Percentiles rank a stretch among this genome's conserved stretches.
phyloP scores from a whole-genome alignment of 1,140 invertebrate species.

The Brachionus asplanchnoidis region DNA sequence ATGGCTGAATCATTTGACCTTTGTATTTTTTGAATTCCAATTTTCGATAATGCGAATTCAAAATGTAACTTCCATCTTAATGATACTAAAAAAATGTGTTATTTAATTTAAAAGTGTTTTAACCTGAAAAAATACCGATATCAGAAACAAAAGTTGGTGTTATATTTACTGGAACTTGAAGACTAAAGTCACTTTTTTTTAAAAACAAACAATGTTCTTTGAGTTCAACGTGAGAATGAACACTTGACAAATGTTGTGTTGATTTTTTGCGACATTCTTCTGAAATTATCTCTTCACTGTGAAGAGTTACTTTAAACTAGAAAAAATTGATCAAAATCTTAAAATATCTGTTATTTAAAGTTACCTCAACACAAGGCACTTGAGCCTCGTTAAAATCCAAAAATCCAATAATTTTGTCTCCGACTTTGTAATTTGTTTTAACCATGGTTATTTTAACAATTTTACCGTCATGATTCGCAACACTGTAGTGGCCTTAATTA shows the following conservation, averaged over 20 bases:
- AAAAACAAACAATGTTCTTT: constrained; percentile 86
- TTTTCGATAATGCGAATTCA: constrained; percentile 77
- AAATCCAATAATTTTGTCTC: constrained; percentile 91
- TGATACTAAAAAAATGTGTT: constrained; percentile 63
- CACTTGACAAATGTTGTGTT: constrained; percentile 54
- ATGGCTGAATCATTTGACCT: constrained; percentile 51
- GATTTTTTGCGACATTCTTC: constrained; percentile 64
- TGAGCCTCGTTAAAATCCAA: constrained; percentile 85
- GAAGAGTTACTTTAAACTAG: constrained; percentile 71
- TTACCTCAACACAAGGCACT: constrained; percentile 85
- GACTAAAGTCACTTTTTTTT: constrained; percentile 77
- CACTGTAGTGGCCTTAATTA: constrained; percentile 71
- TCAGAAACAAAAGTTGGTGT: constrained; percentile 85
- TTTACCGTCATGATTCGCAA: constrained; percentile 81
- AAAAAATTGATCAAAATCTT: constrained; percentile 42
- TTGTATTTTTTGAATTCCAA: constrained; percentile 46
- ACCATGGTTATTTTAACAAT: constrained; percentile 88
- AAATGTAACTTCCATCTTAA: constrained; percentile 89
- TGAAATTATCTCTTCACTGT: constrained; percentile 78
- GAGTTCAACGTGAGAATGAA: constrained; percentile 71
- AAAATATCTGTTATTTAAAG: not conserved
- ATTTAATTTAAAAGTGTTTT: not conserved
- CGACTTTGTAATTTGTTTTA: constrained; percentile 86
- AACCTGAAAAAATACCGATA: constrained; percentile 61
- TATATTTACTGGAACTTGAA: constrained; percentile 86